These are phyloP conservation scores for Myotis vivesi DNA, from an alignment of 2,797 vertebrate genomes.

Conservation along the genomic window DNA sequence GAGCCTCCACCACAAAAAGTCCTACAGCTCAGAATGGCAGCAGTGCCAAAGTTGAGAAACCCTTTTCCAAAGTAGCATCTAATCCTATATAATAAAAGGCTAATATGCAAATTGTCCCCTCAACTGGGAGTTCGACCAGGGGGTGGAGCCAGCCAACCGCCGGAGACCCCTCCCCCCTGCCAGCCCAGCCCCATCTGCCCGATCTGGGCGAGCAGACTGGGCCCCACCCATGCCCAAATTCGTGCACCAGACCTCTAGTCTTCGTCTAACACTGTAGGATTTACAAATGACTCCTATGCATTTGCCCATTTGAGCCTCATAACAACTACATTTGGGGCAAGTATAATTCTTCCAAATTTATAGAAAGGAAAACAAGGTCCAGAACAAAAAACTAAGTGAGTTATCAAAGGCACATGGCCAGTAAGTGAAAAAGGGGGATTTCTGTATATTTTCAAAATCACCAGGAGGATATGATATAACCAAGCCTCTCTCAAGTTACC, in stretches of 20 bases:
- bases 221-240: no score
- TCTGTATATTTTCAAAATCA: constrained; percentile 1
- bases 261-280: background rate
- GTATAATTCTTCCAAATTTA: background rate
- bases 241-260: no score
- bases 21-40: background rate
- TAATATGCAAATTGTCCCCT: no score
- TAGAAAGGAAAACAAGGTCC: background rate
- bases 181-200: rapidly evolving
- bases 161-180: no score
- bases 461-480: background rate
- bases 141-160: no score
- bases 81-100: background rate
- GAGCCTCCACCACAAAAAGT: background rate
- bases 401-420: background rate
- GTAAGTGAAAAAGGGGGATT: background rate
- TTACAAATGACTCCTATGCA: background rate
- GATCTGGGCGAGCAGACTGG: no score
- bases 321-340: background rate
- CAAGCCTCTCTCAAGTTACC: background rate
- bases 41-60: background rate
- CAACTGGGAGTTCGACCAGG: no score
- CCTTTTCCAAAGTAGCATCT: background rate
- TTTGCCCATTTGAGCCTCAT: background rate
- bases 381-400: background rate